Conservation (phyloP, 2,888 invertebrate species). For the Calameuta filiformis region DNA sequence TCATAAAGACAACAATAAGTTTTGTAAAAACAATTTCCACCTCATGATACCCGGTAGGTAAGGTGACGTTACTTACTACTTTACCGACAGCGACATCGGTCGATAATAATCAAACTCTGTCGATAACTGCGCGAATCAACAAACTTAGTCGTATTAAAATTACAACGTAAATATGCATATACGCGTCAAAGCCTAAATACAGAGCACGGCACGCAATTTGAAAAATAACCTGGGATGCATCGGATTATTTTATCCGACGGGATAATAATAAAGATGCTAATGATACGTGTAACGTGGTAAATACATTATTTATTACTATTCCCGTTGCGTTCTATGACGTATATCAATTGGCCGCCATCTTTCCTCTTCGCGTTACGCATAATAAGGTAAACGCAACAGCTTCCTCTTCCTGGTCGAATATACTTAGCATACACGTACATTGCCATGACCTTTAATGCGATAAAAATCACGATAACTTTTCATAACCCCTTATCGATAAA, state of each 20-base stretch:
- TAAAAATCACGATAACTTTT: neutral
- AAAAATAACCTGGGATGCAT: neutral
- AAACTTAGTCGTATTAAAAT: neutral
- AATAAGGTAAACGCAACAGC: neutral
- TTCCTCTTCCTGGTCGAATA: constrained; percentile 8
- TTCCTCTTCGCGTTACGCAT: neutral
- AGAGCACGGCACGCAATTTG: neutral
- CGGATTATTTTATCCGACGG: neutral
- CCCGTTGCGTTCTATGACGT: constrained; percentile 1
- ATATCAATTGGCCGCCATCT: neutral
- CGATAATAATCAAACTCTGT: neutral
- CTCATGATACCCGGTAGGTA: neutral
- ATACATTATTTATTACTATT: constrained; percentile 1
- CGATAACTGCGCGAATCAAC: neutral
- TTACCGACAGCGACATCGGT: neutral
- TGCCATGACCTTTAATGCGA: neutral
- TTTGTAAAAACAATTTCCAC: neutral
- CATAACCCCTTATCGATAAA: neutral
- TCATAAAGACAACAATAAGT: neutral
- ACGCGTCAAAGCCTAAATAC: neutral
- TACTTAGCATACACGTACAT: neutral
- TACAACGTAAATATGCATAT: neutral
- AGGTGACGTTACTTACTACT: neutral
- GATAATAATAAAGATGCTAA: neutral
- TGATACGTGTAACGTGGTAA: neutral